These are phyloP conservation scores for Cremastobaeus sp. DNA, from an alignment of 2,888 invertebrate species.

Conservation along the genomic window DNA sequence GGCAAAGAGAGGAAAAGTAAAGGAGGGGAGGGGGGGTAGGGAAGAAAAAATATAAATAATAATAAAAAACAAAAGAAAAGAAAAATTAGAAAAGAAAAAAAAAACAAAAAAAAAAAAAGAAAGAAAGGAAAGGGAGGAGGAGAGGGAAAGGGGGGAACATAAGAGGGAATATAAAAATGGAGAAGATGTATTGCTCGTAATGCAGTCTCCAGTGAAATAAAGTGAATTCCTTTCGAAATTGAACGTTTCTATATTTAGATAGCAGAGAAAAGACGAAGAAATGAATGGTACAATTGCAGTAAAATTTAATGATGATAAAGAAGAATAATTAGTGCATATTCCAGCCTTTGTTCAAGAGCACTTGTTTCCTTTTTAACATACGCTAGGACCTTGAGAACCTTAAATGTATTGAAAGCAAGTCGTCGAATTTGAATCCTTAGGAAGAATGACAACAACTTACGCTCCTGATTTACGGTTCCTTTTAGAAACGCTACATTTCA, in stretches of 20 bases:
- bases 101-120: no score
- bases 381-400: slow-evolving; percentile 20
- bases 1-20: no score
- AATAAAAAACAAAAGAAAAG: no score
- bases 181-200: slow-evolving; percentile 53
- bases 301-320: slow-evolving; percentile 13
- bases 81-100: no score
- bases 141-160: no score
- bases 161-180: no score
- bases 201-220: slow-evolving; percentile 22
- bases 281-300: neutral
- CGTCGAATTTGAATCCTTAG: slow-evolving; percentile 33
- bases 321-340: slow-evolving; percentile 28
- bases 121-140: no score
- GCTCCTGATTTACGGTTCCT: slow-evolving; percentile 42
- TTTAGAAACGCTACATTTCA: slow-evolving; percentile 29
- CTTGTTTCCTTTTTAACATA: neutral
- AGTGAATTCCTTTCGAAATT: slow-evolving; percentile 29
- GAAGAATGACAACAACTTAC: slow-evolving; percentile 19
- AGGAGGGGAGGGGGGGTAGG: no score
- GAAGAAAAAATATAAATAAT: no score
- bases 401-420: slow-evolving; percentile 14
- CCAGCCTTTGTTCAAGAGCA: slow-evolving; percentile 5
- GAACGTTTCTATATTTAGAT: slow-evolving; percentile 23
- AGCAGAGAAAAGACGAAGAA: neutral